These are phyloP conservation scores for Lethenteron reissneri DNA, from an alignment of 2,113 vertebrate genomes.

Conservation along the genomic window DNA sequence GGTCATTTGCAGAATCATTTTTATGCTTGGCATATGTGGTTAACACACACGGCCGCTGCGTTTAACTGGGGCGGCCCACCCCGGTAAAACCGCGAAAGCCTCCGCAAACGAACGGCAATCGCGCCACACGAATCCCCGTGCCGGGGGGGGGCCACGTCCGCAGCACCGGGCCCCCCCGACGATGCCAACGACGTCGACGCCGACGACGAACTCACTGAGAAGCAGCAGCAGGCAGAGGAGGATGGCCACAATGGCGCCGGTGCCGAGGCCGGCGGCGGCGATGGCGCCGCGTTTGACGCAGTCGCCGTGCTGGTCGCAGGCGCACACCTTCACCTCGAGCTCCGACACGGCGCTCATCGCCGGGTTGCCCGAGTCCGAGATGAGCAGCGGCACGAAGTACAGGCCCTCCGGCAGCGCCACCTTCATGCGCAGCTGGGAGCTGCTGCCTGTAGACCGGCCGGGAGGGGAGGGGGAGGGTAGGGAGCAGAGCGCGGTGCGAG, in stretches of 20 bases:
- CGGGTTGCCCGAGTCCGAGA: constrained; percentile 82
- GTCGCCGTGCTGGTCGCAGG: constrained; percentile 68
- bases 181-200: too few species aligned
- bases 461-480: background rate
- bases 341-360: constrained; percentile 59
- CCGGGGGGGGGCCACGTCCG: too few species aligned
- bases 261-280: constrained; percentile 50
- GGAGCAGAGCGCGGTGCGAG: too few species aligned
- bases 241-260: constrained; percentile 74
- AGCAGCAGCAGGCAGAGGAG: constrained; percentile 75
- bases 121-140: too few species aligned
- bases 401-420: constrained; percentile 48
- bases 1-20: too few species aligned
- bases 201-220: constrained; percentile 38
- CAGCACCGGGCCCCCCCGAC: too few species aligned
- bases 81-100: too few species aligned
- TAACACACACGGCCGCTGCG: too few species aligned
- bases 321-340: constrained; percentile 90
- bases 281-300: constrained; percentile 49
- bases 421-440: constrained; percentile 31
- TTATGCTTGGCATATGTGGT: too few species aligned
- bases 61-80: too few species aligned
- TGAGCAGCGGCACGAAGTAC: constrained; percentile 62
- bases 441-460: constrained; percentile 31
- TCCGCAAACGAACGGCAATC: too few species aligned